Conservation (phyloP, 2,113 vertebrate species). For the Pterophyllum scalare region DNA sequence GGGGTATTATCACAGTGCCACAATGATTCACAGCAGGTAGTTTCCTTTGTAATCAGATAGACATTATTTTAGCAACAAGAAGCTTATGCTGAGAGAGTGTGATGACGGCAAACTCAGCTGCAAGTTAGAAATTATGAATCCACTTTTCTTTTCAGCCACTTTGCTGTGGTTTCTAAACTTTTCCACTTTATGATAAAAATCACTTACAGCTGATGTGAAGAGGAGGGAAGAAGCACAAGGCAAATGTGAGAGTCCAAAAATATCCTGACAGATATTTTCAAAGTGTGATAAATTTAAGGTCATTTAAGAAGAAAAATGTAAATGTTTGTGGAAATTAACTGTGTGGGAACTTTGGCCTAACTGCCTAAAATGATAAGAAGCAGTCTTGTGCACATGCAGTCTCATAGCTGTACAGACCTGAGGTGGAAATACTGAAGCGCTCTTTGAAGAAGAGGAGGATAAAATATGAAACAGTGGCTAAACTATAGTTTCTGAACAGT, state of each 20-base stretch:
- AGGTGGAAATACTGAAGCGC: background rate
- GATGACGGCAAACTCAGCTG: background rate
- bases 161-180: no score
- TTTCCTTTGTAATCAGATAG: background rate
- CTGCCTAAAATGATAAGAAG: background rate
- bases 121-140: background rate
- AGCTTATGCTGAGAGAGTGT: background rate
- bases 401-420: background rate
- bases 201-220: background rate
- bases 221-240: background rate
- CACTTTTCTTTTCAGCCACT: background rate
- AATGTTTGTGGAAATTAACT: background rate
- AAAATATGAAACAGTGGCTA: fast-evolving
- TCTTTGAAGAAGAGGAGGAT: background rate
- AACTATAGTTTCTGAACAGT: background rate
- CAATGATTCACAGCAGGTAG: background rate
- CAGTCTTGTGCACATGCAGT: background rate
- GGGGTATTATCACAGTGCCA: background rate
- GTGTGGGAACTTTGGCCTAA: background rate
- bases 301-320: background rate
- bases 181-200: background rate
- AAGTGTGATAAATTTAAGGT: fast-evolving
- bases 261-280: background rate
- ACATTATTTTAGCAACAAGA: background rate
- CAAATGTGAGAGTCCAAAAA: background rate